phyloP scores from a whole-genome alignment of 2,797 vertebrate species.

The Harpagifer antarcticus region DNA sequence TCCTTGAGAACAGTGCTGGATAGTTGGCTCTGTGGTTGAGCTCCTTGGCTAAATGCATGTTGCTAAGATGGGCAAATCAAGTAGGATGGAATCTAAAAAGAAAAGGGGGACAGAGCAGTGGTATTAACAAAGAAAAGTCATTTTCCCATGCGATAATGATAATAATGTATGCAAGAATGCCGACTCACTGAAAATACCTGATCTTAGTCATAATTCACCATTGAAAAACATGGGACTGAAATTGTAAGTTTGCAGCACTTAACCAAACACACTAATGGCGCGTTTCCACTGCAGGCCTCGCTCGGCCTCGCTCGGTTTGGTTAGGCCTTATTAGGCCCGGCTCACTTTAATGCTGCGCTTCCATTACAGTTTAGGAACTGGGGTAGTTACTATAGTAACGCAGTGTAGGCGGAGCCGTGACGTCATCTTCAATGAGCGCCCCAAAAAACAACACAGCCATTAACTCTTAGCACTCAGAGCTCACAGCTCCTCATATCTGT shows the following conservation, averaged over 20 bases:
- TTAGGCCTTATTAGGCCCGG: too few species aligned
- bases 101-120: conserved; percentile 47
- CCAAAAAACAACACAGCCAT: too few species aligned
- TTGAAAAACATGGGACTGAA: conserved; percentile 34
- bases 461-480: too few species aligned
- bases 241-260: conserved; percentile 36
- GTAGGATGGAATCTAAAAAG: conserved; percentile 74
- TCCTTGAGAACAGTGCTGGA: conserved; percentile 65
- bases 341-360: too few species aligned
- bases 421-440: too few species aligned
- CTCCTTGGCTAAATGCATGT: conserved; percentile 76
- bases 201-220: background rate
- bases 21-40: conserved; percentile 66
- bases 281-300: too few species aligned
- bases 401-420: too few species aligned
- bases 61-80: conserved; percentile 80
- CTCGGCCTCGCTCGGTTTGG: too few species aligned
- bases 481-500: too few species aligned
- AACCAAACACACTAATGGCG: background rate
- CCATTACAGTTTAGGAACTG: too few species aligned
- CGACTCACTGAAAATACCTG: conserved; percentile 12
- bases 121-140: conserved; percentile 49
- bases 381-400: too few species aligned
- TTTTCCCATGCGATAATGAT: conserved; percentile 63
- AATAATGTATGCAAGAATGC: conserved; percentile 3